Percentiles rank a stretch among this genome's conserved stretches.
Conservation (phyloP, 2,113 vertebrate species). For the Vicugna pacos region DNA sequence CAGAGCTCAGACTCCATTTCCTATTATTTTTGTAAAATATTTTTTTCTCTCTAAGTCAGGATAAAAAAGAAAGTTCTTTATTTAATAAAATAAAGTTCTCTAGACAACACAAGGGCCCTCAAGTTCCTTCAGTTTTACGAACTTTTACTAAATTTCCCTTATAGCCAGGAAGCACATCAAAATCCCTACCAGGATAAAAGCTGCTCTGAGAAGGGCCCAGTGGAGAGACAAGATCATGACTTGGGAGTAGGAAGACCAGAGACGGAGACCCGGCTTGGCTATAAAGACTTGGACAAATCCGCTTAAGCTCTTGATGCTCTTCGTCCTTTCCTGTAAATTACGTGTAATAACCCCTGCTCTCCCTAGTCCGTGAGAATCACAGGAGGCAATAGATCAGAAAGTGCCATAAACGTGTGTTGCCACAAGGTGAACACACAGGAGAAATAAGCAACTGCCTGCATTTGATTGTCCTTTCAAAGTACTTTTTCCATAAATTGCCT, state of each 20-base stretch:
- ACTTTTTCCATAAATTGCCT: neutral
- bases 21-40: neutral
- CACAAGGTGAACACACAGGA: neutral
- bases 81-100: neutral
- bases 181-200: neutral
- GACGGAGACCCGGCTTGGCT: neutral
- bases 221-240: neutral
- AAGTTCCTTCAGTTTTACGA: neutral
- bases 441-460: neutral
- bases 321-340: neutral
- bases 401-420: neutral
- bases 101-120: neutral
- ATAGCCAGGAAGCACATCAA: neutral
- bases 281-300: neutral
- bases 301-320: neutral
- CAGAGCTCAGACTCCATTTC: neutral
- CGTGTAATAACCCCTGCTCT: neutral
- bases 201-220: neutral
- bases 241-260: neutral
- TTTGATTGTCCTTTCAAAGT: neutral
- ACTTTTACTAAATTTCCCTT: neutral
- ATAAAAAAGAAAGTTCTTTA: constrained; percentile 28
- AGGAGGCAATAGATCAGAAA: neutral
- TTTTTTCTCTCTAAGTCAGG: neutral
- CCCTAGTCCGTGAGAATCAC: neutral